A percentile compares a stretch with the other conserved stretches of the same genome.
phyloP scores from a whole-genome alignment of 2,797 vertebrate genomes.

The Tragelaphus oryx region DNA sequence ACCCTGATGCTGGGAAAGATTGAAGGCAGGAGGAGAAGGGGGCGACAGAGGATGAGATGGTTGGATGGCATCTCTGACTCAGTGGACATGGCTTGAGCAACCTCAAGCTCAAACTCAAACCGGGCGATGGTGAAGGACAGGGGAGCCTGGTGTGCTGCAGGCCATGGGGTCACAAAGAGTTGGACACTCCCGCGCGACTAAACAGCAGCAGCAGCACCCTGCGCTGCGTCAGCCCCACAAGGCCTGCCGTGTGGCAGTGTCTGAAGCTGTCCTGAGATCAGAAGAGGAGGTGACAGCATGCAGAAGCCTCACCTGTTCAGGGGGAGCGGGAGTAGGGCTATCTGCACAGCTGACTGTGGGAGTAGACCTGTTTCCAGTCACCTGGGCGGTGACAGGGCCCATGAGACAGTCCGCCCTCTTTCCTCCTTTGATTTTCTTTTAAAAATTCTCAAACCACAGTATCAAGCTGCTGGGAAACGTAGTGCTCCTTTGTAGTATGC shows the following conservation, averaged over 20 bases:
- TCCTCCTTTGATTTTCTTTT: not conserved
- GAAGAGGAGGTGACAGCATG: constrained; percentile 35
- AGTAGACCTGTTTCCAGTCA: not conserved
- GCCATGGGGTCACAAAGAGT: not conserved
- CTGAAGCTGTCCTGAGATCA: constrained; percentile 47
- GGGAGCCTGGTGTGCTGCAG: not conserved
- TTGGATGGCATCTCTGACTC: not conserved
- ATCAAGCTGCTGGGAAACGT: not conserved
- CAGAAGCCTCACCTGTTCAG: constrained; percentile 16
- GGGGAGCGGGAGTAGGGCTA: not conserved
- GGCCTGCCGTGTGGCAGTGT: not conserved
- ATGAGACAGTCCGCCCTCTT: not conserved
- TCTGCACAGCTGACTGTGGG: not conserved
- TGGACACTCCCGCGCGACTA: rapidly evolving
- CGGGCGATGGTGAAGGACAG: not conserved
- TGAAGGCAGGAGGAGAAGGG: not conserved
- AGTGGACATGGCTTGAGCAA: not conserved
- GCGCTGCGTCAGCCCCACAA: not conserved
- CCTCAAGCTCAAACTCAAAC: not conserved
- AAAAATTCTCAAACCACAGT: not conserved
- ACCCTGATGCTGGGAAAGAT: not conserved
- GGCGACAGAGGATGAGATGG: not conserved
- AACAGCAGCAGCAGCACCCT: rapidly evolving
- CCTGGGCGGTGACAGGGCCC: not conserved
- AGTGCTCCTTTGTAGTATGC: not conserved